phyloP scores from a whole-genome alignment of 2,888 invertebrate species.

The Argyresthia goedartella region DNA sequence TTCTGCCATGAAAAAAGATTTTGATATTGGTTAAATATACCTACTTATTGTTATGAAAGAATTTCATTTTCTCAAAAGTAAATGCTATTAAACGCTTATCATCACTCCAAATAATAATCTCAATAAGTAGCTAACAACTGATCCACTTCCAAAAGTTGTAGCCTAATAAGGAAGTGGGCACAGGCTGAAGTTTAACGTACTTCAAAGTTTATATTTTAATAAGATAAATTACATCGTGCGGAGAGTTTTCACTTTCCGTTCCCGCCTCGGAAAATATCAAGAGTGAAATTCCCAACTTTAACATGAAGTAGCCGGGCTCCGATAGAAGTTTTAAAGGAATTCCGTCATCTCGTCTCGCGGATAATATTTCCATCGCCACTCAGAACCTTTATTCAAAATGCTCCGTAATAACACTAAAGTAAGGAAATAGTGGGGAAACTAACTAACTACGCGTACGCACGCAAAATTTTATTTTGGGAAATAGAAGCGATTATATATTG shows the following conservation, averaged over 20 bases:
- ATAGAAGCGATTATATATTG: background rate
- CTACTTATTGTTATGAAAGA: too few species aligned
- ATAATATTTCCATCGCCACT: slow-evolving; percentile 9
- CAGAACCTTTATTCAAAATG: slow-evolving; percentile 5
- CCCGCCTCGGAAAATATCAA: background rate
- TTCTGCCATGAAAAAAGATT: too few species aligned
- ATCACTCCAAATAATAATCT: slow-evolving; percentile 18
- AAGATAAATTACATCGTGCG: slow-evolving; percentile 3
- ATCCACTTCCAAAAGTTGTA: slow-evolving; percentile 19
- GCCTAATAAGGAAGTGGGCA: slow-evolving; percentile 19
- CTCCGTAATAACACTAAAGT: background rate
- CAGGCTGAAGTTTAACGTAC: too few species aligned
- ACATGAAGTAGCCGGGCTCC: background rate
- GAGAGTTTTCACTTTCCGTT: slow-evolving; percentile 2
- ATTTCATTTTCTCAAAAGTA: too few species aligned
- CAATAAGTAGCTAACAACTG: slow-evolving; percentile 22
- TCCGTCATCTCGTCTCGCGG: background rate
- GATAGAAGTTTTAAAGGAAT: background rate
- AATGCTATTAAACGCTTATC: background rate
- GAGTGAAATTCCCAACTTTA: background rate
- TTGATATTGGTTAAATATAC: too few species aligned
- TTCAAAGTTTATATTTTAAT: slow-evolving; percentile 1
- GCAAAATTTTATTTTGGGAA: slow-evolving; percentile 1
- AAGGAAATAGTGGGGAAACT: background rate
- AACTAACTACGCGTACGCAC: too few species aligned